A percentile compares a stretch with the other conserved stretches of the same genome.
phyloP scores from a whole-genome alignment of 2,797 vertebrate species.

The Taenioides sp. region DNA sequence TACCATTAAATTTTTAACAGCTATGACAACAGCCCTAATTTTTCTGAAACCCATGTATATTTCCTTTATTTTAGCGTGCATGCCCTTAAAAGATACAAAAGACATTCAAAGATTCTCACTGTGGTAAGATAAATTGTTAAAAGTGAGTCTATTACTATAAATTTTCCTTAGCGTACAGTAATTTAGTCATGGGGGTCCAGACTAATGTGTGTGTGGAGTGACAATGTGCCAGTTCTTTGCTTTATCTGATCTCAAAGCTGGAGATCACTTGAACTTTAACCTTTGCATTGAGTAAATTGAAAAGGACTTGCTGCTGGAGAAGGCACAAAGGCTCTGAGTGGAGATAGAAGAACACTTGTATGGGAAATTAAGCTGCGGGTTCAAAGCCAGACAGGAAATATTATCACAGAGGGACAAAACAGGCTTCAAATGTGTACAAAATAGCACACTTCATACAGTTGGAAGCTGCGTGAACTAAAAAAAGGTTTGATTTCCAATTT shows the following conservation, averaged over 20 bases:
- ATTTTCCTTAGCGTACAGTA: not conserved
- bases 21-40: too few relatives aligned
- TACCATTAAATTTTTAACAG: too few relatives aligned
- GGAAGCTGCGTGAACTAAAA: too few relatives aligned
- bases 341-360: constrained; percentile 8
- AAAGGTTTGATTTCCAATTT: too few relatives aligned
- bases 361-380: constrained; percentile 1
- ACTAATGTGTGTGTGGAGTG: not conserved
- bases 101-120: not conserved
- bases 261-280: constrained; percentile 44
- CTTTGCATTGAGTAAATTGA: constrained; percentile 26
- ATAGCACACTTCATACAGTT: not conserved
- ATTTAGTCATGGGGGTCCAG: not conserved
- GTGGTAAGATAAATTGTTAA: not conserved
- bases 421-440: not conserved
- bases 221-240: constrained; percentile 24
- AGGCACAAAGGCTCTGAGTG: constrained; percentile 5
- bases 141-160: not conserved
- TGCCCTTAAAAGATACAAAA: not conserved
- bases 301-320: constrained; percentile 14
- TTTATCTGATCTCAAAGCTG: constrained; percentile 26
- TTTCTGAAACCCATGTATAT: too few relatives aligned
- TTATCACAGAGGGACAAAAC: not conserved
- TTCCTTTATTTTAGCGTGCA: not conserved
- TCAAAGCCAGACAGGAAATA: not conserved